Evolutionary conservation across 1,140 invertebrate species (phyloP).

Genomic region (Helicoverpa armigera): DNA sequence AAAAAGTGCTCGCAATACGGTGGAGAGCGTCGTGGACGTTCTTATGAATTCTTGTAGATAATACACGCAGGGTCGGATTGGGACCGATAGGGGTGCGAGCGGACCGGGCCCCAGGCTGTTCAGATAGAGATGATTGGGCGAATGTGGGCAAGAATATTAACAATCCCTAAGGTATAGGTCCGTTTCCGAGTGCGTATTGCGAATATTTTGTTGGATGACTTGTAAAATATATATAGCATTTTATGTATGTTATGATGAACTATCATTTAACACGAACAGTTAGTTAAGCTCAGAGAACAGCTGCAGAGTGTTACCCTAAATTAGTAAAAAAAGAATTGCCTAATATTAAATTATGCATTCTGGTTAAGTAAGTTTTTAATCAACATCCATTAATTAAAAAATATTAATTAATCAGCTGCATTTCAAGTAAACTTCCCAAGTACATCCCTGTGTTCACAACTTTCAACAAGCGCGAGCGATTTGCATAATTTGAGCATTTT

Average conservation of each 20-base stretch:
- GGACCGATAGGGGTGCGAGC: not conserved
- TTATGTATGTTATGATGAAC: too few species aligned
- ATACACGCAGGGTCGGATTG: conserved; percentile 28
- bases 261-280: too few species aligned
- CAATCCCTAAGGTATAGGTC: not conserved
- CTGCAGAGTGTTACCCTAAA: too few species aligned
- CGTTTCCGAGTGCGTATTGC: not conserved
- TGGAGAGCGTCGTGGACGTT: conserved; percentile 31
- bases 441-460: conserved; percentile 40
- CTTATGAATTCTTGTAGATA: conserved; percentile 49
- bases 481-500: conserved; percentile 70
- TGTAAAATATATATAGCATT: too few species aligned
- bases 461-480: conserved; percentile 52
- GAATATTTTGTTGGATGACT: not conserved
- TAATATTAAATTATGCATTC: too few species aligned
- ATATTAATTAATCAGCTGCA: too few species aligned
- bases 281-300: too few species aligned
- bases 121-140: not conserved
- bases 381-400: too few species aligned
- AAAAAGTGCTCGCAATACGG: conserved; percentile 48
- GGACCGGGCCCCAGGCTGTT: not conserved
- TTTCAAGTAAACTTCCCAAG: not conserved
- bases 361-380: too few species aligned
- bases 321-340: too few species aligned
- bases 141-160: not conserved